phyloP scores from a whole-genome alignment of 2,888 invertebrate species.

The Emmelina monodactyla region DNA sequence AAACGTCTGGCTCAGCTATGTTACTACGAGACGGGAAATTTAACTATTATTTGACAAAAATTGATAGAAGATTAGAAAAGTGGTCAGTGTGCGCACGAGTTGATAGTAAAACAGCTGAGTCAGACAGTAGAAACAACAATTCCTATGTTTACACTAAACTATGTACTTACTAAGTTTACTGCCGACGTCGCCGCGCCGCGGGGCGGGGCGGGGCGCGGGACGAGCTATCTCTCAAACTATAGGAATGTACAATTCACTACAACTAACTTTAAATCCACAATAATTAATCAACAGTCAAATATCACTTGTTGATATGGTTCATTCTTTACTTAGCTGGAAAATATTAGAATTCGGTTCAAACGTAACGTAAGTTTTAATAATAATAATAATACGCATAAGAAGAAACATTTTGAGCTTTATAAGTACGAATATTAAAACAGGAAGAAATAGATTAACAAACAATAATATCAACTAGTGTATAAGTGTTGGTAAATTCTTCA shows the following conservation, averaged over 20 bases:
- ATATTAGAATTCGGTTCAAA: conserved; percentile 1
- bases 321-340: conserved; percentile 23
- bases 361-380: conserved; percentile 7
- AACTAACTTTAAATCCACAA: not conserved
- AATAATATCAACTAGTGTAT: not conserved
- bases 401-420: conserved; percentile 27
- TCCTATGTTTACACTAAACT: conserved; percentile 25
- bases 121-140: conserved; percentile 23
- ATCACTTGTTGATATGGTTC: conserved; percentile 46
- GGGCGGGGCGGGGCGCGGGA: too few relatives aligned
- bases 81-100: too few relatives aligned
- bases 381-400: conserved; percentile 20
- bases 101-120: not conserved
- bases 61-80: too few relatives aligned
- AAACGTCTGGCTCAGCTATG: conserved; percentile 1
- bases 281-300: conserved; percentile 18
- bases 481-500: not conserved
- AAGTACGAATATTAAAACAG: conserved; percentile 28
- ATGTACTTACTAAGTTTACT: conserved; percentile 1
- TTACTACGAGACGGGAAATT: too few relatives aligned
- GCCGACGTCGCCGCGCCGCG: too few relatives aligned
- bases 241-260: conserved; percentile 24
- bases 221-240: conserved; percentile 5
- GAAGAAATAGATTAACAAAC: not conserved
- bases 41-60: too few relatives aligned